Percentiles rank a stretch among this genome's conserved stretches.
Evolutionary conservation across 2,797 vertebrate species (phyloP).

Genomic region (Lagocephalus sceleratus): DNA sequence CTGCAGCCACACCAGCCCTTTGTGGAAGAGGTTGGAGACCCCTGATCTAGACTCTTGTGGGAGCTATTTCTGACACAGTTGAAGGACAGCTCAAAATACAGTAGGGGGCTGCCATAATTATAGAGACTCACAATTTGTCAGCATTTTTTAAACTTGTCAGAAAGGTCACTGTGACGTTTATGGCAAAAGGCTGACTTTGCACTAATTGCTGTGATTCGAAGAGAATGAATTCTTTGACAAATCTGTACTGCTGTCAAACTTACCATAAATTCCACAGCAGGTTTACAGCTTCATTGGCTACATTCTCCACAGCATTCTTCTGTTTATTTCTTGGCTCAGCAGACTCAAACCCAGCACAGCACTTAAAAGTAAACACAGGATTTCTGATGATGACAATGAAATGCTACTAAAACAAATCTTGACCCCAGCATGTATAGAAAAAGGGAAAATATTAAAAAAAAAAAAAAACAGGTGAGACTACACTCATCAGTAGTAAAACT

Average conservation of each 20-base stretch:
- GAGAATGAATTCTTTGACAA: not conserved
- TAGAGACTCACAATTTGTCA: no score
- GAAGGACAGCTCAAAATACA: no score
- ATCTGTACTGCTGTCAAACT: slow-evolving; percentile 36
- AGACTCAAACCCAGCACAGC: slow-evolving; percentile 80
- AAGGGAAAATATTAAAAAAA: not conserved
- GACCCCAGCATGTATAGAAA: not conserved
- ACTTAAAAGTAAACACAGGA: slow-evolving; percentile 69
- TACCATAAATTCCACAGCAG: slow-evolving; percentile 97
- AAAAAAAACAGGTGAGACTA: not conserved
- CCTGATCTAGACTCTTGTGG: no score
- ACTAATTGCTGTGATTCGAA: not conserved
- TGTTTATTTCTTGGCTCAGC: slow-evolving; percentile 65
- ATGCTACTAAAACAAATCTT: not conserved
- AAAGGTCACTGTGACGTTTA: no score
- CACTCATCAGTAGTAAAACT: not conserved
- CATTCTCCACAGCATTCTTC: slow-evolving; percentile 80
- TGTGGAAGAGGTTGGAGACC: no score
- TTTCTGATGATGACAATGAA: slow-evolving; percentile 4
- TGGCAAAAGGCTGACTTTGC: no score
- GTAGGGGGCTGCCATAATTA: no score
- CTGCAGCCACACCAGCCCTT: no score
- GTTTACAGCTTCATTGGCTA: slow-evolving; percentile 91
- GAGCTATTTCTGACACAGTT: no score
- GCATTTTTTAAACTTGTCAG: no score